phyloP scores from a whole-genome alignment of 2,113 vertebrate species.

The Centropristis striata region DNA sequence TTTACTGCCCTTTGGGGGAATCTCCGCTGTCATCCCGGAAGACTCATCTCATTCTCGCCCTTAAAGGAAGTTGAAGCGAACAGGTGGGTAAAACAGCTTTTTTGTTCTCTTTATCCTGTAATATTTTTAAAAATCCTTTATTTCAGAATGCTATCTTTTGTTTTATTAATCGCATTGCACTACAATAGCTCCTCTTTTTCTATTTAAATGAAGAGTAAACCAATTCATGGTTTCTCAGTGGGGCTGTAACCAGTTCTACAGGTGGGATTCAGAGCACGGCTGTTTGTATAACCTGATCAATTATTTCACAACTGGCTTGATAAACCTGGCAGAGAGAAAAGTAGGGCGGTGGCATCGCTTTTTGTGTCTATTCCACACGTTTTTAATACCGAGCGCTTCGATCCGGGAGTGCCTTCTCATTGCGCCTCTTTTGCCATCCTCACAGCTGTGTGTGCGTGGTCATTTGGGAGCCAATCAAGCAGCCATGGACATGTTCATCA shows the following conservation, averaged over 20 bases:
- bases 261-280: slow-evolving; percentile 55
- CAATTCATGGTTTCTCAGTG: slow-evolving; percentile 45
- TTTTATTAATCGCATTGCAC: neutral
- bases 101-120: neutral
- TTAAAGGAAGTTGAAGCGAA: slow-evolving; percentile 71
- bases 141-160: neutral
- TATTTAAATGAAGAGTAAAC: slow-evolving; percentile 30
- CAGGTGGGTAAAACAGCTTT: slow-evolving; percentile 70
- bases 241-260: slow-evolving; percentile 56
- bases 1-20: slow-evolving; percentile 12
- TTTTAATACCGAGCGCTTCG: slow-evolving; percentile 6
- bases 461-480: slow-evolving; percentile 67
- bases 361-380: neutral
- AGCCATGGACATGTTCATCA: slow-evolving; percentile 90
- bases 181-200: neutral
- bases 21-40: slow-evolving; percentile 52
- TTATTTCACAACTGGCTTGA: slow-evolving; percentile 4
- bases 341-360: slow-evolving; percentile 58
- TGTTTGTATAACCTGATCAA: neutral
- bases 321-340: slow-evolving; percentile 13
- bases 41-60: slow-evolving; percentile 38
- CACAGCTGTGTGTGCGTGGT: slow-evolving; percentile 49
- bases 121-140: neutral
- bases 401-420: slow-evolving; percentile 13
- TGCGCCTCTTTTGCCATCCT: slow-evolving; percentile 14